phyloP scores from a whole-genome alignment of 2,888 invertebrate species.

The Gari tellinella region DNA sequence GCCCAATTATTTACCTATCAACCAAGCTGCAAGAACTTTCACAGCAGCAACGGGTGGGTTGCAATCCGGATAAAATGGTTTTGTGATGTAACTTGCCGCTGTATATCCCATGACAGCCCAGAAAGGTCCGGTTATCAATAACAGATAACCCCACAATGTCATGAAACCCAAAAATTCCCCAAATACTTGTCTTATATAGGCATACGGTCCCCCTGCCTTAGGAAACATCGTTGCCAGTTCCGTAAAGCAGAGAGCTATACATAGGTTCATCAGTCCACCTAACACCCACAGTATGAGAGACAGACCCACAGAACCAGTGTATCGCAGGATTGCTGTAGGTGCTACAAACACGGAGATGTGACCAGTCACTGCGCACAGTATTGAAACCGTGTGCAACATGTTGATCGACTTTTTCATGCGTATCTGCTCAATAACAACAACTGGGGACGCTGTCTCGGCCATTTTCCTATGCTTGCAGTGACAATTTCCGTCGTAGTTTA shows the following conservation, averaged over 20 bases:
- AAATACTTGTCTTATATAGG: constrained; percentile 86
- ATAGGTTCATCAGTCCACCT: constrained; percentile 91
- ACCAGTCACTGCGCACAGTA: constrained; percentile 77
- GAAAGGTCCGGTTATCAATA: constrained; percentile 82
- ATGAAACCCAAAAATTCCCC: constrained; percentile 85
- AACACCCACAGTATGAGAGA: constrained; percentile 97
- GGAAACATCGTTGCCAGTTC: constrained; percentile 92
- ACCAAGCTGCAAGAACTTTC: constrained; percentile 75
- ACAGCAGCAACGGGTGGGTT: constrained; percentile 67
- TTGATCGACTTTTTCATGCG: constrained; percentile 75
- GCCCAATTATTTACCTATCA: constrained; percentile 71
- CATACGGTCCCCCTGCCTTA: constrained; percentile 92
- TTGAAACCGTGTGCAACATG: constrained; percentile 72
- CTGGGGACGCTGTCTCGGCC: too few relatives aligned
- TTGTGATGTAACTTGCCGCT: constrained; percentile 78
- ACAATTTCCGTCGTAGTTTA: too few relatives aligned
- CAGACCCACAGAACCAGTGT: constrained; percentile 95
- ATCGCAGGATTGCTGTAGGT: constrained; percentile 94
- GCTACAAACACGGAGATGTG: constrained; percentile 93
- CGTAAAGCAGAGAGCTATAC: constrained; percentile 89
- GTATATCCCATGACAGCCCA: constrained; percentile 85
- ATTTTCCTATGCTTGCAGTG: too few relatives aligned
- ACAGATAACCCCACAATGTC: constrained; percentile 87
- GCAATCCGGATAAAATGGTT: constrained; percentile 75
- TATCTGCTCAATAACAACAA: constrained; percentile 2